A percentile compares a stretch with the other conserved stretches of the same genome.
Conservation (phyloP, 2,888 invertebrate genomes). For the Leptarthrus brevirostris region DNA sequence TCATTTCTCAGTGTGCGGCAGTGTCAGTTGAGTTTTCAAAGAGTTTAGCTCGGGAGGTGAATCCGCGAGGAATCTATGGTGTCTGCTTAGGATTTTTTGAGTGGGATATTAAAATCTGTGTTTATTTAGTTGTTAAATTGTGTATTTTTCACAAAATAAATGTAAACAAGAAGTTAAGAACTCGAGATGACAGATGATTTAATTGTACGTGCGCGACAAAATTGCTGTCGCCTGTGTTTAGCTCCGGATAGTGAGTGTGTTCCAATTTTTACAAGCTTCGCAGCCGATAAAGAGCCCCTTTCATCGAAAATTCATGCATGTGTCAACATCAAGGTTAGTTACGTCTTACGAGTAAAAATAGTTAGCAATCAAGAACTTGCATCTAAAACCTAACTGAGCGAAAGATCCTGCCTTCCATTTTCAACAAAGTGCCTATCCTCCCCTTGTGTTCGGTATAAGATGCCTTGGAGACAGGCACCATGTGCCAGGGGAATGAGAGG, state of each 20-base stretch:
- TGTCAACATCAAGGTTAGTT: slow-evolving; percentile 67
- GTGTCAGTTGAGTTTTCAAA: slow-evolving; percentile 44
- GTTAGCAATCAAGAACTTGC: neutral
- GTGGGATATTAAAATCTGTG: neutral
- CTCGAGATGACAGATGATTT: slow-evolving; percentile 34
- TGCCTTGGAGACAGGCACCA: neutral
- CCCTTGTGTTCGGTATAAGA: neutral
- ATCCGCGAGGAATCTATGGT: neutral
- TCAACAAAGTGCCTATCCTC: neutral
- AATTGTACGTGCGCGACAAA: slow-evolving; percentile 60
- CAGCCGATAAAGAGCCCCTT: slow-evolving; percentile 67
- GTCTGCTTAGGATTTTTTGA: neutral
- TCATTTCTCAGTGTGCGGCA: too few relatives aligned
- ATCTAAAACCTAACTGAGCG: neutral
- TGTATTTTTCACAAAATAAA: neutral
- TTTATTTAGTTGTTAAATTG: slow-evolving; percentile 4
- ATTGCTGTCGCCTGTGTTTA: slow-evolving; percentile 67
- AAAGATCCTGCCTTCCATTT: neutral
- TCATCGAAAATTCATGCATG: slow-evolving; percentile 66
- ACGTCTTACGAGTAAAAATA: slow-evolving; percentile 46
- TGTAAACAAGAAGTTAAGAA: slow-evolving; percentile 3
- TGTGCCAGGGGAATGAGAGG: slow-evolving; percentile 24
- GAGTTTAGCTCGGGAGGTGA: slow-evolving; percentile 5
- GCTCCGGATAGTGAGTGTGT: slow-evolving; percentile 67
- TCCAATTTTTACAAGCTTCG: slow-evolving; percentile 67